Percentiles rank a stretch among this genome's conserved stretches.
These are phyloP conservation scores for Pollenia angustigena DNA, from an alignment of 2,888 invertebrate species.

Conservation along the genomic window DNA sequence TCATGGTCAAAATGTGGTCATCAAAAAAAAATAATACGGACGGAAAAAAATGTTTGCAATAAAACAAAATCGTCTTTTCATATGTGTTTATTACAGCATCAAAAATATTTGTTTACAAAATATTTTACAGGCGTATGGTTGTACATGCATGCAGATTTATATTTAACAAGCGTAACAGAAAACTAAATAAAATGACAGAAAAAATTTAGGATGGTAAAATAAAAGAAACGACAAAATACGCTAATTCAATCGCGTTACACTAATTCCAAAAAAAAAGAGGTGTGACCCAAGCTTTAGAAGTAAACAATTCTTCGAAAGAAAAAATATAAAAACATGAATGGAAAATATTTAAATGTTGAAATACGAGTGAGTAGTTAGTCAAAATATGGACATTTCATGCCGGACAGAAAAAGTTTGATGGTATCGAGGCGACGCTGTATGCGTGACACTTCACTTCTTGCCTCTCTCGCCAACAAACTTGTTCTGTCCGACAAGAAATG, in stretches of 20 bases:
- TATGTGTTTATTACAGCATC: constrained; percentile 69
- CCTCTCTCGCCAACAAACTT: too few relatives aligned
- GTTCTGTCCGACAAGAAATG: too few relatives aligned
- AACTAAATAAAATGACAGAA: constrained; percentile 48
- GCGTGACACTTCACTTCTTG: too few relatives aligned
- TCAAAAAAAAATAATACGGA: constrained; percentile 44
- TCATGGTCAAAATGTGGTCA: constrained; percentile 73
- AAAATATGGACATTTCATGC: too few relatives aligned
- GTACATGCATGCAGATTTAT: constrained; percentile 2
- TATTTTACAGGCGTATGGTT: constrained; percentile 5
- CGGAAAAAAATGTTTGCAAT: constrained; percentile 26
- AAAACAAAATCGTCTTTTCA: constrained; percentile 11
- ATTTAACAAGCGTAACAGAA: constrained; percentile 44
- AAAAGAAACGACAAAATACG: background rate
- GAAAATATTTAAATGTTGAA: too few relatives aligned
- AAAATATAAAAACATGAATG: too few relatives aligned
- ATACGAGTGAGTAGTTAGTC: too few relatives aligned
- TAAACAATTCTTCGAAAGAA: too few relatives aligned
- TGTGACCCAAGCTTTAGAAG: too few relatives aligned
- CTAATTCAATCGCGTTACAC: constrained; percentile 29
- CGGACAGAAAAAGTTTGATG: too few relatives aligned
- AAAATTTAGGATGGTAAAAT: constrained; percentile 33
- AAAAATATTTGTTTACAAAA: constrained; percentile 68
- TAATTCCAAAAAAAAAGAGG: constrained; percentile 17
- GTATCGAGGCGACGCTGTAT: too few relatives aligned